Base-by-base conservation (phyloP, 2,888 invertebrate genomes). In the Fragum sueziense region DNA sequence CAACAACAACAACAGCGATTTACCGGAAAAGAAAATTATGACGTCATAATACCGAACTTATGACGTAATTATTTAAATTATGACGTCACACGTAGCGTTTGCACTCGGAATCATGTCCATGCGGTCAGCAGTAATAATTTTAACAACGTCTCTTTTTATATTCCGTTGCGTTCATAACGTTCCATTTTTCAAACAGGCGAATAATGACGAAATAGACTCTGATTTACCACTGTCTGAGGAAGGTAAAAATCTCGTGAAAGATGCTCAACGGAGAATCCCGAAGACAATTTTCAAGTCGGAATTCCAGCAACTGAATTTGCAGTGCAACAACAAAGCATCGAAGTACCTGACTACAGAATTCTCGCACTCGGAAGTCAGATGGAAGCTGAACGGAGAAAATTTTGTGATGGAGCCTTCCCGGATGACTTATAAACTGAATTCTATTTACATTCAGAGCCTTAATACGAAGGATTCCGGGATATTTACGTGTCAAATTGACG, bases 311-410 rank as follows among this genome's bases (percentile, higher is more conserved):
- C 22, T 78, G 29, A 70, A 61, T 1, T 61, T 82, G 59, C 22
- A 51, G 7, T 82, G 82, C 51, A 79, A 52, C 41, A 79, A 74
- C 51, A 59, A 27, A 4, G 79, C 74, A 22, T 71, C 76, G n/a
- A 54, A 52, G 9, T 62, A 33, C 33, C 61, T 82, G 14, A 7
- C 71, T 29, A 33, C 47, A 2, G 59, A 74, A 54, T 74, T 54
- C 51, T 76, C 82, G 4, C 61, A 57, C 7, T 70, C 74, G 14
- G 74, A 76, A 31, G 37, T 79, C 51, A 70, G 82, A 59, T 82
- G 82, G 82, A 74, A 76, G 71, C 77, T 79, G 68, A 82, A 82
- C 57, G 74, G 76, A 3, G 71, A 79, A 51, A 79, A 71, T 29
- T 72, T 82, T 9, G 34, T 54, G 7, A 27, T 82, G n/a, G 70